Conservation (phyloP, 1,140 invertebrate genomes). For the Drosophila cardini region DNA sequence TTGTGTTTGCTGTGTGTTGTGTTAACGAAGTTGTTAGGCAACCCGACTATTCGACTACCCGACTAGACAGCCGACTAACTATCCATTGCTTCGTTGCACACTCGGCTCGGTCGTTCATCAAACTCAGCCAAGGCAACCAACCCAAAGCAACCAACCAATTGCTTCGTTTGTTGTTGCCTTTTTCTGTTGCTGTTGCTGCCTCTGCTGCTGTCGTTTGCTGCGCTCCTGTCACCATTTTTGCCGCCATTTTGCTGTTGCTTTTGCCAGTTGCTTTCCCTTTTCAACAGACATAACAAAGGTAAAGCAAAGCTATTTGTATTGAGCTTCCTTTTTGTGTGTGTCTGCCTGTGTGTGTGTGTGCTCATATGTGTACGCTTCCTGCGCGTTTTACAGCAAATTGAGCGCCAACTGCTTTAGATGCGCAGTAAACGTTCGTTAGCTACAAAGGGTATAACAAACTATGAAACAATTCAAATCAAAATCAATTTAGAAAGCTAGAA, state of each 20-base stretch:
- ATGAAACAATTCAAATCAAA: neutral
- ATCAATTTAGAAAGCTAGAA: too few species aligned
- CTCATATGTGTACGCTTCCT: conserved; percentile 53
- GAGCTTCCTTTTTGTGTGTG: conserved; percentile 61
- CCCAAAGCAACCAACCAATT: neutral
- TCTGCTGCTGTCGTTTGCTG: conserved; percentile 38
- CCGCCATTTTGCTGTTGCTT: conserved; percentile 73
- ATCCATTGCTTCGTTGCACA: conserved; percentile 2
- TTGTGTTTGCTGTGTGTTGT: conserved; percentile 69
- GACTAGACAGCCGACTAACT: neutral
- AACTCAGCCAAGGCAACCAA: neutral
- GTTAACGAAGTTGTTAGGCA: conserved; percentile 72
- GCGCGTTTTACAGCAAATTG: conserved; percentile 80
- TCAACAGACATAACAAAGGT: conserved; percentile 48
- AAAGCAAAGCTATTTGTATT: conserved; percentile 71
- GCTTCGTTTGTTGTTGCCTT: conserved; percentile 12
- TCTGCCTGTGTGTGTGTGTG: conserved; percentile 19
- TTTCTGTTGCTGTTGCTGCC: conserved; percentile 40
- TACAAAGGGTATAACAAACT: neutral
- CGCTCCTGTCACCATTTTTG: conserved; percentile 70
- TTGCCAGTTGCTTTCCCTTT: conserved; percentile 55
- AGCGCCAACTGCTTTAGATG: conserved; percentile 75
- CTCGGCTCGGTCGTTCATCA: conserved; percentile 7
- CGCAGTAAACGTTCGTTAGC: neutral
- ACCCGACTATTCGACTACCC: conserved; percentile 29